phyloP scores from a whole-genome alignment of 2,888 invertebrate genomes.

The Hesperia comma region DNA sequence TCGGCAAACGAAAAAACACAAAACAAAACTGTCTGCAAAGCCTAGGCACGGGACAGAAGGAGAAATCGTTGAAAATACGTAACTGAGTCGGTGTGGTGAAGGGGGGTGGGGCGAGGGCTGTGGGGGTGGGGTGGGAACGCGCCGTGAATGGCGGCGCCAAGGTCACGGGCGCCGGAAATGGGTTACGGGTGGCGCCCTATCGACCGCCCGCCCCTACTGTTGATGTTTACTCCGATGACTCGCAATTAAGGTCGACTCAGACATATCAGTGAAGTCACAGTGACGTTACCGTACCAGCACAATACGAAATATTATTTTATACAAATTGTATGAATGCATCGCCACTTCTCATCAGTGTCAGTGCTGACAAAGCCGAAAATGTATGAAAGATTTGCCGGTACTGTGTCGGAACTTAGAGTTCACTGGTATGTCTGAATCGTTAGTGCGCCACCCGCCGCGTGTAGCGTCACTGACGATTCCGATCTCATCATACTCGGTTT shows the following conservation, averaged over 20 bases:
- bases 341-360: too few species aligned
- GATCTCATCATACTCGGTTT: not conserved
- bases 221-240: constrained; percentile 32
- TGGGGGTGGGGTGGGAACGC: constrained; percentile 57
- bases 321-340: too few species aligned
- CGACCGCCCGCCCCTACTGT: constrained; percentile 62
- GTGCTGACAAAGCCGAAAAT: too few species aligned
- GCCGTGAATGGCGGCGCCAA: constrained; percentile 81
- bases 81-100: constrained; percentile 55
- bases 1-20: not conserved
- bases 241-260: constrained; percentile 24
- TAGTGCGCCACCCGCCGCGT: constrained; percentile 44
- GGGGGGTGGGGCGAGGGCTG: constrained; percentile 41
- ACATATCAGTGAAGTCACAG: too few species aligned
- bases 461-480: constrained; percentile 38
- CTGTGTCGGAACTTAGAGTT: too few species aligned
- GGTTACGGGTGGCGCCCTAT: constrained; percentile 82
- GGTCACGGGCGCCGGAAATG: constrained; percentile 83
- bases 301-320: too few species aligned
- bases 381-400: too few species aligned
- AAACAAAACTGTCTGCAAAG: constrained; percentile 7
- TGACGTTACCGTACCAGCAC: too few species aligned
- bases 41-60: constrained; percentile 20
- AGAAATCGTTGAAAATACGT: constrained; percentile 50
- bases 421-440: too few species aligned